phyloP scores from a whole-genome alignment of 2,888 invertebrate genomes.

The Melanargia galathea region DNA sequence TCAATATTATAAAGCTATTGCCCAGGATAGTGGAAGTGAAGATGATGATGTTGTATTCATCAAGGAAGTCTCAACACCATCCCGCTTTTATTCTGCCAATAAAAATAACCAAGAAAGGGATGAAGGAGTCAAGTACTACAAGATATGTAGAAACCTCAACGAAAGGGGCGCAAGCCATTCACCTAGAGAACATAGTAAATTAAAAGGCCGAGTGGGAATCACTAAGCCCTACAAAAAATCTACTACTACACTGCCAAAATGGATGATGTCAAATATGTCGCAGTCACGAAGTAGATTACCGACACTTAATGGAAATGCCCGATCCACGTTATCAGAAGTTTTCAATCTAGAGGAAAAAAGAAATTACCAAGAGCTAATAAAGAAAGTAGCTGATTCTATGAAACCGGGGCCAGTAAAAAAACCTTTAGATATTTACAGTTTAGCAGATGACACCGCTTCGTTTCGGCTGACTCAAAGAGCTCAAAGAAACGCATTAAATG shows the following conservation, averaged over 20 bases:
- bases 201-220: slow-evolving; percentile 66
- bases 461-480: slow-evolving; percentile 61
- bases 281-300: slow-evolving; percentile 55
- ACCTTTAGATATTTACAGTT: slow-evolving; percentile 58
- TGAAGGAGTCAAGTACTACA: slow-evolving; percentile 57
- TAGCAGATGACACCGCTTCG: slow-evolving; percentile 65
- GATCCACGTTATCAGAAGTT: slow-evolving; percentile 72
- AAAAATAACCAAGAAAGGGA: slow-evolving; percentile 48
- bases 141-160: slow-evolving; percentile 55
- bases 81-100: slow-evolving; percentile 54
- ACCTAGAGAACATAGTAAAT: slow-evolving; percentile 61
- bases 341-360: slow-evolving; percentile 82
- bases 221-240: slow-evolving; percentile 68
- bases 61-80: slow-evolving; percentile 59
- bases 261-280: slow-evolving; percentile 64
- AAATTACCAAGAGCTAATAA: slow-evolving; percentile 80
- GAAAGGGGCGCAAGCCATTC: slow-evolving; percentile 54
- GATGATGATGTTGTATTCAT: slow-evolving; percentile 71
- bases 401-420: slow-evolving; percentile 53
- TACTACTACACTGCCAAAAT: slow-evolving; percentile 60
- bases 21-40: slow-evolving; percentile 56
- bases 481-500: slow-evolving; percentile 64
- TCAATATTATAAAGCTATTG: slow-evolving; percentile 63
- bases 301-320: slow-evolving; percentile 62
- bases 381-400: slow-evolving; percentile 59